These are phyloP conservation scores for Meandrusa payeni DNA, from an alignment of 2,888 invertebrate genomes.

Conservation along the genomic window DNA sequence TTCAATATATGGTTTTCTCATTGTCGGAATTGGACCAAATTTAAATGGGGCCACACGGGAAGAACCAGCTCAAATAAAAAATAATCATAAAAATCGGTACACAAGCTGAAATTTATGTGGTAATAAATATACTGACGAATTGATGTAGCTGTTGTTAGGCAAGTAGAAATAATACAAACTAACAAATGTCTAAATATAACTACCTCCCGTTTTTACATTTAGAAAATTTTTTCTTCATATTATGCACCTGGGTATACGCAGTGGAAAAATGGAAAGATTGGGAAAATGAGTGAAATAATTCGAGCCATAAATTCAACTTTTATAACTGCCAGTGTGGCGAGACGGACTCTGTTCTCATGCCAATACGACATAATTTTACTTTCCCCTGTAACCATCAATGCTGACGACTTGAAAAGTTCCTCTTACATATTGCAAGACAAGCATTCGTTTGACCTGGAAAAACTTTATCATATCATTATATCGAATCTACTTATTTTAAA, in stretches of 20 bases:
- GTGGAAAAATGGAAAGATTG: constrained; percentile 59
- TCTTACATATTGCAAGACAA: constrained; percentile 61
- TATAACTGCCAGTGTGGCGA: constrained; percentile 58
- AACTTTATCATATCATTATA: too few species aligned
- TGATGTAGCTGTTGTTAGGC: too few species aligned
- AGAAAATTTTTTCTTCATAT: constrained; percentile 63
- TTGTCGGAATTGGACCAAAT: too few species aligned
- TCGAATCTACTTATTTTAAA: too few species aligned
- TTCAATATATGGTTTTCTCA: too few species aligned
- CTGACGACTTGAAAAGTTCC: constrained; percentile 68
- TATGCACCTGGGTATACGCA: constrained; percentile 62
- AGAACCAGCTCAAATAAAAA: too few species aligned
- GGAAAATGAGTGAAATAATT: constrained; percentile 72
- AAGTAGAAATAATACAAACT: constrained; percentile 54
- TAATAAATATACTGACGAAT: too few species aligned
- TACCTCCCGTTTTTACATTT: constrained; percentile 51
- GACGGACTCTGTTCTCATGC: constrained; percentile 46
- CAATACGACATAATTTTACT: constrained; percentile 79
- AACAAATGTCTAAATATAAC: constrained; percentile 47
- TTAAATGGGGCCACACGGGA: too few species aligned
- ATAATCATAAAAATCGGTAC: too few species aligned
- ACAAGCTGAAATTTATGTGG: too few species aligned
- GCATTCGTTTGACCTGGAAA: constrained; percentile 57
- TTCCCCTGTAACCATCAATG: constrained; percentile 79
- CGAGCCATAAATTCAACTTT: constrained; percentile 75